Conservation (phyloP, 2,888 invertebrate species). For the Stenodema calcarata region DNA sequence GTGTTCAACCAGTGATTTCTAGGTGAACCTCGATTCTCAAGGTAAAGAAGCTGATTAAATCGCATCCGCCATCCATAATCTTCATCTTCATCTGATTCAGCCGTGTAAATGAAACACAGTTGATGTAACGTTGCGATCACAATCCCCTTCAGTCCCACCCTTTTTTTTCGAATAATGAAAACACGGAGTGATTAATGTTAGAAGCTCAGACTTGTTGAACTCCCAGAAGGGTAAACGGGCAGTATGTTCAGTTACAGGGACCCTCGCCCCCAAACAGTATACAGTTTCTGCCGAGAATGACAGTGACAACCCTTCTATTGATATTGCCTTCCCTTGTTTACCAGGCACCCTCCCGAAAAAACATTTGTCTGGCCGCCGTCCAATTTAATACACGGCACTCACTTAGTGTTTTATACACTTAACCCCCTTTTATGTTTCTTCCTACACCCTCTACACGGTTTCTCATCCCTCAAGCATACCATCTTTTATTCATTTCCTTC, state of each 20-base stretch:
- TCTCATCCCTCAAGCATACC: conserved; percentile 42
- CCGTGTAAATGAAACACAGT: no score
- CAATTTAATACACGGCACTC: conserved; percentile 48
- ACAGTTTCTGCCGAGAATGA: conserved; percentile 34
- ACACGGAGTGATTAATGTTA: conserved; percentile 51
- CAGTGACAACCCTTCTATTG: conserved; percentile 53
- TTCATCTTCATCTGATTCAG: no score
- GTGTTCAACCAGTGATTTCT: no score
- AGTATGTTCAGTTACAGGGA: neutral
- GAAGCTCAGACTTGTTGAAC: conserved; percentile 49
- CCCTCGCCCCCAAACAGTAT: neutral
- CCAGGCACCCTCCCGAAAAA: conserved; percentile 40
- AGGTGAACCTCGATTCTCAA: no score
- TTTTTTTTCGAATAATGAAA: conserved; percentile 47
- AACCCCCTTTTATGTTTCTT: conserved; percentile 34
- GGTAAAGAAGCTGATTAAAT: no score
- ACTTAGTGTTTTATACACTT: conserved; percentile 50
- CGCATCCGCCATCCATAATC: no score
- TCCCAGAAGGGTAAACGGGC: neutral
- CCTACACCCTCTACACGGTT: conserved; percentile 14
- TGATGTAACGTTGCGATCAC: neutral
- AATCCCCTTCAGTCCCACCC: neutral
- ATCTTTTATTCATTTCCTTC: conserved; percentile 43
- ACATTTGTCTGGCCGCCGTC: conserved; percentile 47
- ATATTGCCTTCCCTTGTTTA: conserved; percentile 51